A percentile compares a stretch with the other conserved stretches of the same genome.
Evolutionary conservation across 2,888 invertebrate species (phyloP).

Genomic region (Cryptocheilus praepositus): DNA sequence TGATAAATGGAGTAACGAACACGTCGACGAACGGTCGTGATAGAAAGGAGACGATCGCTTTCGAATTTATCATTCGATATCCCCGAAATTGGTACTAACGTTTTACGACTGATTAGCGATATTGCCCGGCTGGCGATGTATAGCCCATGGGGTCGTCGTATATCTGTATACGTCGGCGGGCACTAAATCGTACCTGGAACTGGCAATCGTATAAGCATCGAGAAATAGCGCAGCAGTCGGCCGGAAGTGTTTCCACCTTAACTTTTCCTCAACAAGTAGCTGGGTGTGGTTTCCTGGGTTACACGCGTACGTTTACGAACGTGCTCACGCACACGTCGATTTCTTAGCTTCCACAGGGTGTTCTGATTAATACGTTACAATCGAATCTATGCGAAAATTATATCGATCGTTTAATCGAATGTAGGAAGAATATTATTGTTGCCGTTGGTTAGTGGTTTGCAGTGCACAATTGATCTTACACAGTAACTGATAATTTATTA

Average conservation of each 20-base stretch:
- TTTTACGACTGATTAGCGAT: constrained; percentile 15
- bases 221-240: constrained; percentile 10
- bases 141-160: not conserved
- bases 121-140: not conserved
- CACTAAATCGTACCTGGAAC: not conserved
- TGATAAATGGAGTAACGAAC: too few species aligned
- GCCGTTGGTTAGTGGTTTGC: too few species aligned
- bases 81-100: constrained; percentile 3
- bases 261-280: constrained; percentile 65
- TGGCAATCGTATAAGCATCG: constrained; percentile 14
- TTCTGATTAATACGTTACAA: too few species aligned
- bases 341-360: too few species aligned
- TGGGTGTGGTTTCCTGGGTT: constrained; percentile 58
- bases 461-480: too few species aligned
- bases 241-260: constrained; percentile 53
- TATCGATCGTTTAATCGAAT: too few species aligned
- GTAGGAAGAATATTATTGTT: too few species aligned
- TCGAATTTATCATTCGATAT: constrained; percentile 11
- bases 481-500: too few species aligned
- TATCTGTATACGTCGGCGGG: not conserved
- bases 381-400: too few species aligned
- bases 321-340: too few species aligned
- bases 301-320: not conserved
- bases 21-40: too few species aligned
- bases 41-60: too few species aligned